Base-by-base conservation (phyloP, 2,113 vertebrate genomes). In the Protobothrops mucrosquamatus region DNA sequence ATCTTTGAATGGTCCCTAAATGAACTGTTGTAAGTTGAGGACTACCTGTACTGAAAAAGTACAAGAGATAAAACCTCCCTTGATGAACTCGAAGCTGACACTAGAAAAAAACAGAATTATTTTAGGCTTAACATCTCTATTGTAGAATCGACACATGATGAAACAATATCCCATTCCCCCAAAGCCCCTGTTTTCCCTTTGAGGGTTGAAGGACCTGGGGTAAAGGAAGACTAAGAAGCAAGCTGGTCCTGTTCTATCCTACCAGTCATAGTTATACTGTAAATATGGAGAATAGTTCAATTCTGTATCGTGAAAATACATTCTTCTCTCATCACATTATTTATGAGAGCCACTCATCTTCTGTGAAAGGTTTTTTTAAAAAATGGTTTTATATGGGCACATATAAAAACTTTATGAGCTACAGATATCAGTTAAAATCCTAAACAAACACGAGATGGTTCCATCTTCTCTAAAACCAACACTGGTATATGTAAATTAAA, bases 221-320 rank as follows among this genome's bases (percentile, higher is more conserved):
- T 81, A 81, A 81, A 89, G 88, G 11, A 48, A 87, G 46, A 34
- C 89, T 74, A 93, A 85, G 91, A 52, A 59, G 95, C 87, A 92
- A 56, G 89, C 12, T 89, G 64, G 61, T 93, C 81, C 87, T 46
- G 93, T 93, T 93, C 96, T 92, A 95, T 92, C 94, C 94, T 89
- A 86, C 64, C 91, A 92, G 61, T 92, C 90, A 93, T 91, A 93
- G 55, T 94, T 95, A 74, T 92, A 59, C 48, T 91, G 86, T 92
- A 64, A 92, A 89, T 93, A 94, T 92, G 96, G 96, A 94, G 85
- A 92, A 93, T 91, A 39, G 90, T 95, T 95, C 94, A 95, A 92
- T 93, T 87, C 92, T 92, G 94, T 94, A 94, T 94, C 91, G 94
- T 95, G 93, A 96, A 94, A 89, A 95, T 94, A 94, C 92, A 89